Conservation (phyloP, 2,888 invertebrate species). For the Drosophila helvetica region DNA sequence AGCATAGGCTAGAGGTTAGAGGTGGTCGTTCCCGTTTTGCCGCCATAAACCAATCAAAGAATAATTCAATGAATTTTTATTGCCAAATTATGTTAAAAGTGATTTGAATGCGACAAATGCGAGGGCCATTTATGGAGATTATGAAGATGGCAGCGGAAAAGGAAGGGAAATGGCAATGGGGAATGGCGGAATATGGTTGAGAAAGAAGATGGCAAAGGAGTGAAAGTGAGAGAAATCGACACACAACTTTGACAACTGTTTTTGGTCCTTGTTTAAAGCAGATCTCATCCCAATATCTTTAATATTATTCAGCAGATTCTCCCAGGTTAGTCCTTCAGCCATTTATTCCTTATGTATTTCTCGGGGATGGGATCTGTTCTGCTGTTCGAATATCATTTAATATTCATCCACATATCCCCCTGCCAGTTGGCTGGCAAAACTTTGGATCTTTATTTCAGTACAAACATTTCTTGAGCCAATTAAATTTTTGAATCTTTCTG, state of each 20-base stretch:
- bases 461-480: constrained; percentile 23
- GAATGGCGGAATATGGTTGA: too few species aligned
- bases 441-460: constrained; percentile 15
- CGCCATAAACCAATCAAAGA: constrained; percentile 70
- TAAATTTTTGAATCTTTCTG: constrained; percentile 25
- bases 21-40: neutral
- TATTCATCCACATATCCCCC: neutral
- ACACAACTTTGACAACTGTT: too few species aligned
- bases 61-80: constrained; percentile 78
- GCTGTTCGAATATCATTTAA: too few species aligned
- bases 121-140: constrained; percentile 35
- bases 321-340: too few species aligned
- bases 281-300: too few species aligned
- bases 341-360: too few species aligned
- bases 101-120: constrained; percentile 67
- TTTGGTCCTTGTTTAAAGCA: too few species aligned
- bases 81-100: constrained; percentile 74
- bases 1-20: too few species aligned
- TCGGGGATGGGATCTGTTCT: too few species aligned
- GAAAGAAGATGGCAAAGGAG: neutral
- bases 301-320: too few species aligned
- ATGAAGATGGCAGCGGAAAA: constrained; percentile 22
- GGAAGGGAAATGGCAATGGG: too few species aligned
- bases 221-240: neutral
- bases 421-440: constrained; percentile 11